Percentiles rank a stretch among this genome's conserved stretches.
These are phyloP conservation scores for Loris lydekkerianus DNA, from an alignment of 2,797 vertebrate genomes.

Conservation along the genomic window DNA sequence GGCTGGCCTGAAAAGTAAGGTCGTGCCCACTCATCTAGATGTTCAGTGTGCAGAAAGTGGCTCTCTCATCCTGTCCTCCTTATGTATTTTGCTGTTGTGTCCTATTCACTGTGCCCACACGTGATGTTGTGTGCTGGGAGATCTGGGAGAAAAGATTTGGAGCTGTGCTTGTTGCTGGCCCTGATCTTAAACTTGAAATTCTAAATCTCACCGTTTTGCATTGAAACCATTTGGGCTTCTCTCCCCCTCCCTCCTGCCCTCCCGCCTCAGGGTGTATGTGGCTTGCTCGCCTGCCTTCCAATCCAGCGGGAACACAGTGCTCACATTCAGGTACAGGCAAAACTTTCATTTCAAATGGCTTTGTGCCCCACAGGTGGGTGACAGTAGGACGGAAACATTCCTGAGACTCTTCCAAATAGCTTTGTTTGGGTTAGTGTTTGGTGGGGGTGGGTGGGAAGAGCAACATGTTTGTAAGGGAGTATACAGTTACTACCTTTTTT, in stretches of 20 bases:
- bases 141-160: slow-evolving; percentile 23
- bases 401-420: neutral
- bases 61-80: neutral
- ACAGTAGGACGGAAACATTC: neutral
- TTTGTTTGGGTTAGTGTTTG: neutral
- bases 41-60: neutral
- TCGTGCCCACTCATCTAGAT: neutral
- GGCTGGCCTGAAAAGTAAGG: neutral
- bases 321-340: neutral
- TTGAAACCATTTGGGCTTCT: neutral
- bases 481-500: neutral
- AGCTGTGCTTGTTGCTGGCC: neutral
- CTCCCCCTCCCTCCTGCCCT: neutral
- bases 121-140: neutral
- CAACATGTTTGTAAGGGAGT: neutral
- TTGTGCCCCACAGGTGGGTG: neutral
- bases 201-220: neutral
- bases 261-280: neutral
- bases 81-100: neutral
- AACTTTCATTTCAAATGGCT: slow-evolving; percentile 36
- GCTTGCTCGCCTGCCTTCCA: neutral
- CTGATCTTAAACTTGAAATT: slow-evolving; percentile 7
- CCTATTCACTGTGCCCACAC: neutral
- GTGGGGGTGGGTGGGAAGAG: neutral
- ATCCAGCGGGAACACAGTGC: neutral